Base-by-base conservation (phyloP, 2,113 vertebrate species). In the Peromyscus polionotus region DNA sequence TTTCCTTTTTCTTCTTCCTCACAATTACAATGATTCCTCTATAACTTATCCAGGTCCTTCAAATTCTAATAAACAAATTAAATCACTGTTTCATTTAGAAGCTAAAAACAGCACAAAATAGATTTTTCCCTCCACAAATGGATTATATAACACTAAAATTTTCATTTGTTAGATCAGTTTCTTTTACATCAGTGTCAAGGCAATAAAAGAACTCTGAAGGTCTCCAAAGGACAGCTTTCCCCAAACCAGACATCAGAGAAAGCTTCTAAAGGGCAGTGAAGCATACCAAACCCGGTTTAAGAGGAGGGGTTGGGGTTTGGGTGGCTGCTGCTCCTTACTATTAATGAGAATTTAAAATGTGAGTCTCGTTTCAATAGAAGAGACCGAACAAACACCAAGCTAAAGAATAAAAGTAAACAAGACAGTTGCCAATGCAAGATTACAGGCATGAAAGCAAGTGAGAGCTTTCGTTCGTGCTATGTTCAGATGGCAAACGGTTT, bases 401-500 rank as follows among this genome's bases (percentile, higher is more conserved):
- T 92, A 31, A 93, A 86, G 96, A 92, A 91, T 54, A 93, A 90
- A 84, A 86, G n/a, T 90, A 96, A 95, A 91, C 67, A 59, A 94
- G 95, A 96, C 5, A 89, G 70, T 95, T 45, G 95, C n/a, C 28
- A 92, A 26, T 54, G 6, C 80, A 86, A 79, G 59, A 95, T 85
- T 63, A 83, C 4, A 95, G 96, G 42, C 95, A 36, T 77, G 87
- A 80, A 26, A 97, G 63, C 96, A 96, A 95, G 65, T 26, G 59
- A 88, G 39, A 63, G 17, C 54, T 94, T 97, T 97, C 33, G 81
- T 93, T 77, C 9, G 5, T 92, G 57, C 93, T 96, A 54, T 68
- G 72, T 95, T 98, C 96, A 96, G 61, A 97, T 93, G 79, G 76
- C 59, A 96, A 97, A 97, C 76, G 14, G 65, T 97, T 97, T 98